These are phyloP conservation scores for Mechanitis mazaeus DNA, from an alignment of 2,888 invertebrate genomes.

Conservation along the genomic window DNA sequence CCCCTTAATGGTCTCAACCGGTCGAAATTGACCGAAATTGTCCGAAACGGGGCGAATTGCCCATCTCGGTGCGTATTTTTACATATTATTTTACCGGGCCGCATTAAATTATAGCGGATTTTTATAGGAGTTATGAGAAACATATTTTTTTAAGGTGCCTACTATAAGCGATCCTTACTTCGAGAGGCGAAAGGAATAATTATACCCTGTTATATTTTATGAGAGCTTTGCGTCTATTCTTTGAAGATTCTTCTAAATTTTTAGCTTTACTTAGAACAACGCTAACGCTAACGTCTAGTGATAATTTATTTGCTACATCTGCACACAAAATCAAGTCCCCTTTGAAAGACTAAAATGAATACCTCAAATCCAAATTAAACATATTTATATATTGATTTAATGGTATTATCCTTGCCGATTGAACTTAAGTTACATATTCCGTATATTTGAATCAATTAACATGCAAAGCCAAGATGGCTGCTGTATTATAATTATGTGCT, in stretches of 20 bases:
- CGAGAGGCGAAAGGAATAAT: constrained; percentile 54
- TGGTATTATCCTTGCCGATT: no score
- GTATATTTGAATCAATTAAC: constrained; percentile 1
- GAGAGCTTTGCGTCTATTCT: constrained; percentile 22
- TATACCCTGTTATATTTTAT: constrained; percentile 38
- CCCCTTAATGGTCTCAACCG: constrained; percentile 56
- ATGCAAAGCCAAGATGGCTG: constrained; percentile 7
- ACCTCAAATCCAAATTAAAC: no score
- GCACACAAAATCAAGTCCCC: no score
- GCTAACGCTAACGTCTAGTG: no score
- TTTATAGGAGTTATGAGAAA: constrained; percentile 62
- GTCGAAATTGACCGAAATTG: constrained; percentile 54
- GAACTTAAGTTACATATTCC: no score
- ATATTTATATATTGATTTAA: no score
- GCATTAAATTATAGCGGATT: constrained; percentile 67
- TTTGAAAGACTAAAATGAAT: no score
- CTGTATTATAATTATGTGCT: not conserved
- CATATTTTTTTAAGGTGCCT: constrained; percentile 66
- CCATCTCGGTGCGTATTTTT: constrained; percentile 57
- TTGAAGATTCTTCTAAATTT: constrained; percentile 16
- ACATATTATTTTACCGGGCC: constrained; percentile 64
- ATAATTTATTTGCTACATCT: constrained; percentile 1
- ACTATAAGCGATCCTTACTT: constrained; percentile 55
- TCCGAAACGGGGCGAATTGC: constrained; percentile 50
- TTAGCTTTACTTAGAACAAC: not conserved